phyloP scores from a whole-genome alignment of 1,140 invertebrate species.

The Thaumatotibia leucotreta region DNA sequence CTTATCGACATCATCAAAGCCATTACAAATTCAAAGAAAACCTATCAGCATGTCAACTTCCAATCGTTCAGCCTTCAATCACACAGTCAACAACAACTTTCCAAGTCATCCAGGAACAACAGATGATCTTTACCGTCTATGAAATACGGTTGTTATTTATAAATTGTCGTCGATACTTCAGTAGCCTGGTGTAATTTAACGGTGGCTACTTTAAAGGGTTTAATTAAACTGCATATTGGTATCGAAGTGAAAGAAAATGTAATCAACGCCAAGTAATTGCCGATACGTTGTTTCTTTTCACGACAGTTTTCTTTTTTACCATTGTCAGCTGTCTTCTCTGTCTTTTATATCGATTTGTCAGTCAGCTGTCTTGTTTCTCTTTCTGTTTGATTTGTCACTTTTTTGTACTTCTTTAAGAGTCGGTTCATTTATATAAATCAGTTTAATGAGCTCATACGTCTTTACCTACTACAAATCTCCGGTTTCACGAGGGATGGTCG shows the following conservation, averaged over 20 bases:
- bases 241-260: neutral
- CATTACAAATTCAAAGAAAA: constrained; percentile 13
- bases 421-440: neutral
- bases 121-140: neutral
- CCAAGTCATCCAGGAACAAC: neutral
- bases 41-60: neutral
- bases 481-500: neutral
- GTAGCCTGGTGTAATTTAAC: neutral
- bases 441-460: neutral
- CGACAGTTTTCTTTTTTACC: neutral
- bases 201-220: neutral
- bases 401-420: neutral
- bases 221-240: neutral
- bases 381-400: neutral
- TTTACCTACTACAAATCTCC: neutral
- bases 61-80: neutral
- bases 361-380: neutral
- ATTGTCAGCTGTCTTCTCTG: neutral
- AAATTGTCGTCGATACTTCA: neutral
- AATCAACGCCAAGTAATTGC: neutral
- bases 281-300: neutral
- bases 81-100: neutral
- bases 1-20: neutral
- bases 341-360: neutral
- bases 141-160: neutral